Conservation (phyloP, 2,797 vertebrate species). For the Acipenser ruthenus region DNA sequence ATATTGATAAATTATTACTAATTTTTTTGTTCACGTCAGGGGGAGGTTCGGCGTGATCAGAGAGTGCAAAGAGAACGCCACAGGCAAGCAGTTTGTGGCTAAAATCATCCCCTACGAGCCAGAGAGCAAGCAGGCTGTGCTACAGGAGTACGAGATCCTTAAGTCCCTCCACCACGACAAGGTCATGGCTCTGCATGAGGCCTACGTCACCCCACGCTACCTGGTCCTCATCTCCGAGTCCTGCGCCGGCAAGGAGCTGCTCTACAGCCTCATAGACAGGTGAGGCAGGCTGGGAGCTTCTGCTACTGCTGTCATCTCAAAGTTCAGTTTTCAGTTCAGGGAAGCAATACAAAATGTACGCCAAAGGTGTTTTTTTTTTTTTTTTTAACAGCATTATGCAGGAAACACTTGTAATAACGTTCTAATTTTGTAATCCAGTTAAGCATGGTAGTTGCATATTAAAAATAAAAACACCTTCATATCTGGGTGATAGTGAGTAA, state of each 20-base stretch:
- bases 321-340: no score
- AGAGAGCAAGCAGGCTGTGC: conserved; percentile 73
- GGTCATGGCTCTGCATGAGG: conserved; percentile 90
- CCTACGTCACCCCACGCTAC: conserved; percentile 93
- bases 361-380: no score
- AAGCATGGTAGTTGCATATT: no score
- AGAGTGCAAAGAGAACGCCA: conserved; percentile 88
- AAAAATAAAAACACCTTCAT: no score
- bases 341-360: no score
- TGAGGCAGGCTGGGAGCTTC: conserved; percentile 29
- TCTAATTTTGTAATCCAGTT: no score
- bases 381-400: no score
- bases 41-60: conserved; percentile 92
- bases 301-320: no score
- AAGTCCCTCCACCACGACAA: conserved; percentile 86
- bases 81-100: conserved; percentile 86
- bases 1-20: no score
- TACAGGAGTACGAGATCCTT: conserved; percentile 94
- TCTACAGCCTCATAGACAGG: conserved; percentile 92
- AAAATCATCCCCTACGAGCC: conserved; percentile 91
- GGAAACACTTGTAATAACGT: no score
- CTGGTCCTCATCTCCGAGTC: conserved; percentile 91
- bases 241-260: conserved; percentile 87
- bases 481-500: no score
- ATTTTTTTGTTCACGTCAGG: conserved; percentile 38